phyloP scores from a whole-genome alignment of 1,140 invertebrate species.

The Drosophila kikkawai region DNA sequence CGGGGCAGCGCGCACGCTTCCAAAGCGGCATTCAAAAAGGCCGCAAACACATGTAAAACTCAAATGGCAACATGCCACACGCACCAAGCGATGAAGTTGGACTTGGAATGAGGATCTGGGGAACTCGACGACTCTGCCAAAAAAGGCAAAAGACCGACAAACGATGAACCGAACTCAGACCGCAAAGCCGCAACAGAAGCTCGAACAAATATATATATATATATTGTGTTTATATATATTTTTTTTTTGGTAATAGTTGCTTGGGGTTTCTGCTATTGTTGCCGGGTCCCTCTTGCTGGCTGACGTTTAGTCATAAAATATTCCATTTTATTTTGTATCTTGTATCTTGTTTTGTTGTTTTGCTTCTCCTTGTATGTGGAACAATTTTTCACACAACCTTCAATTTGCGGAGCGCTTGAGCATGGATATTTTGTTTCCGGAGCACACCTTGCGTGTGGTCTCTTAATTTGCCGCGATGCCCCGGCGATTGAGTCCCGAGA shows the following conservation, averaged over 20 bases:
- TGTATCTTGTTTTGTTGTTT: conserved; percentile 17
- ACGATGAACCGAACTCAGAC: conserved; percentile 57
- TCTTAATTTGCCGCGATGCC: conserved; percentile 45
- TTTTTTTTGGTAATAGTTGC: conserved; percentile 69
- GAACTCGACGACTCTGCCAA: conserved; percentile 38
- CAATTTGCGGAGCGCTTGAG: conserved; percentile 39
- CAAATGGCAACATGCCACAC: conserved; percentile 82
- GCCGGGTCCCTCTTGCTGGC: conserved; percentile 32
- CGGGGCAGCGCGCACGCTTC: conserved; percentile 41
- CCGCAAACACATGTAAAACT: conserved; percentile 82
- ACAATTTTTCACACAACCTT: conserved; percentile 74
- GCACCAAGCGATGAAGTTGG: conserved; percentile 59
- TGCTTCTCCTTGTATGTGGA: conserved; percentile 27
- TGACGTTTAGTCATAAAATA: conserved; percentile 81
- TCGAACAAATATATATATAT: conserved; percentile 65
- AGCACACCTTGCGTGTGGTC: conserved; percentile 68
- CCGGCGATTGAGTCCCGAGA: conserved; percentile 32
- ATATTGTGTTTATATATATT: conserved; percentile 15
- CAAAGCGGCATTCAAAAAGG: conserved; percentile 67
- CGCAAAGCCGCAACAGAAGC: conserved; percentile 80
- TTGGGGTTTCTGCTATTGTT: conserved; percentile 56
- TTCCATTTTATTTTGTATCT: conserved; percentile 77
- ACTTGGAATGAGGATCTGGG: conserved; percentile 29
- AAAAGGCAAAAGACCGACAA: conserved; percentile 73
- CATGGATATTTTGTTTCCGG: conserved; percentile 64